Evolutionary conservation across 2,888 invertebrate genomes (phyloP).

Genomic region (Acrobasis consociella): DNA sequence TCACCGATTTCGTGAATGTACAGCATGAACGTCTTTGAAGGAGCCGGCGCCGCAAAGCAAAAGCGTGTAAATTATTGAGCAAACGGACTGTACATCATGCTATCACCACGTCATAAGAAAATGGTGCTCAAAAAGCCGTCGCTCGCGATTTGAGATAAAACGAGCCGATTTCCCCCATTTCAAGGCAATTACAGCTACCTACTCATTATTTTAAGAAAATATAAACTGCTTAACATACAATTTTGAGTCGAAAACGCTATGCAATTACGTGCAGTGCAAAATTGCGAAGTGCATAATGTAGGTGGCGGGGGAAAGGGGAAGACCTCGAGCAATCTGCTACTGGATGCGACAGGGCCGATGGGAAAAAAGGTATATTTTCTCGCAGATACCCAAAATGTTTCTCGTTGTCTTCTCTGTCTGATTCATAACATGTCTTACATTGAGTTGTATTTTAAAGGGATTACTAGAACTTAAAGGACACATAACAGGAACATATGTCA

Average conservation of each 20-base stretch:
- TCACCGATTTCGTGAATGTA: too few relatives aligned
- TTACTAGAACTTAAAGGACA: too few relatives aligned
- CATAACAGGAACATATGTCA: too few relatives aligned
- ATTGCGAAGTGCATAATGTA: constrained; percentile 61
- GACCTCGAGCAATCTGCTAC: constrained; percentile 22
- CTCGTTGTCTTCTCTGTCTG: too few relatives aligned
- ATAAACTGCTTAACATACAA: constrained; percentile 67
- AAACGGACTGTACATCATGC: too few relatives aligned
- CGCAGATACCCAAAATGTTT: too few relatives aligned
- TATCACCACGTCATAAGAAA: neutral
- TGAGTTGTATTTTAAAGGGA: too few relatives aligned
- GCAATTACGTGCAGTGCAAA: constrained; percentile 66
- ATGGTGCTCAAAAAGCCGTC: constrained; percentile 26
- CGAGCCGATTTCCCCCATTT: constrained; percentile 46
- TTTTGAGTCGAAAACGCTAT: constrained; percentile 61
- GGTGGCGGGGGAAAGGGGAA: constrained; percentile 27
- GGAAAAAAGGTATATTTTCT: neutral
- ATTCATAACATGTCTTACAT: too few relatives aligned
- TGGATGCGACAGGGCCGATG: constrained; percentile 39
- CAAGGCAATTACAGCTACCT: constrained; percentile 51
- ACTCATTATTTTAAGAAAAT: constrained; percentile 71
- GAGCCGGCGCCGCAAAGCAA: too few relatives aligned
- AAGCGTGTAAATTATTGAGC: too few relatives aligned
- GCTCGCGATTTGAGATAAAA: constrained; percentile 44
- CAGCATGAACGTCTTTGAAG: too few relatives aligned